phyloP scores from a whole-genome alignment of 2,888 invertebrate species.

The Cheilosia grossa region DNA sequence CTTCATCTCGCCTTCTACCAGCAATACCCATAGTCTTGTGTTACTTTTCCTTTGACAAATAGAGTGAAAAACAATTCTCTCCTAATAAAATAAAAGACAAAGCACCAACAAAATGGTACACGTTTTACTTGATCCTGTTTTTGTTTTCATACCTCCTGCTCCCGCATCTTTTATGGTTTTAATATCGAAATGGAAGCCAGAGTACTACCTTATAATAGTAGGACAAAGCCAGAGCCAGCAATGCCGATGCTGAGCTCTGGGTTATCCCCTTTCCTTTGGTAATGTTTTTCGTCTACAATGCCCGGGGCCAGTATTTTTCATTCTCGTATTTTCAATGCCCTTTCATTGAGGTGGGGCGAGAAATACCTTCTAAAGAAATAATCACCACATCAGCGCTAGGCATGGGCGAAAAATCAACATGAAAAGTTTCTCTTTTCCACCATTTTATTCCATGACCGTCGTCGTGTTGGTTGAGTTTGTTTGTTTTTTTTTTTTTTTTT shows the following conservation, averaged over 20 bases:
- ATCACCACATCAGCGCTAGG: background rate
- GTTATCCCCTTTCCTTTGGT: constrained; percentile 5
- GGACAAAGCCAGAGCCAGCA: background rate
- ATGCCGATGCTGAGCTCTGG: background rate
- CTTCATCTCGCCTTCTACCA: too few relatives aligned
- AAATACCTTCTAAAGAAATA: background rate
- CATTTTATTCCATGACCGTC: too few relatives aligned
- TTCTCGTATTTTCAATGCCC: background rate
- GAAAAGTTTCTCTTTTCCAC: background rate
- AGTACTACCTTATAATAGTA: background rate
- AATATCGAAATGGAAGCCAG: constrained; percentile 19
- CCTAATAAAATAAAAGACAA: constrained; percentile 1
- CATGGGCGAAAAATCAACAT: background rate
- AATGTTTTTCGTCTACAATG: constrained; percentile 13
- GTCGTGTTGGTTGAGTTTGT: background rate
- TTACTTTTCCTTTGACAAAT: background rate
- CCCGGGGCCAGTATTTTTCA: background rate
- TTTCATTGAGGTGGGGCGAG: background rate
- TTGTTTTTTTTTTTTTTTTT: constrained; percentile 10
- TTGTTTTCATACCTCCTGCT: background rate
- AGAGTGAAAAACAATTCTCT: constrained; percentile 14
- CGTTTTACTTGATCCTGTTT: background rate
- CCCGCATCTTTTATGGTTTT: constrained; percentile 12
- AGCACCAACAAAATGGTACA: background rate
- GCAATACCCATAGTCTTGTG: background rate